Conservation (phyloP, 2,888 invertebrate genomes). For the Nephrocerus scutellatus region DNA sequence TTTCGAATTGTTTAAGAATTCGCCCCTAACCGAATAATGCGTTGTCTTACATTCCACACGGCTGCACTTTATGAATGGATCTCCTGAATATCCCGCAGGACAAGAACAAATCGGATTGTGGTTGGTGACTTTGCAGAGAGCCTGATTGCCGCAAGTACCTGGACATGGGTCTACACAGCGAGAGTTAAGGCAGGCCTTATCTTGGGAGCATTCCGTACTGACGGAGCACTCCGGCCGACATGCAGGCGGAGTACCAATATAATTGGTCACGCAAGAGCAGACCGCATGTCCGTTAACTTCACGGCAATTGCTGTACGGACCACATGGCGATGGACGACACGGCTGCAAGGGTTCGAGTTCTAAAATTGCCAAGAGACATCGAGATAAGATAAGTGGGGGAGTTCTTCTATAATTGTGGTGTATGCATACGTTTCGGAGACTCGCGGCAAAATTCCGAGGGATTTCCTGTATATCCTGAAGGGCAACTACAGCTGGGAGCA, state of each 20-base stretch:
- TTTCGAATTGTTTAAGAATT: too few species aligned
- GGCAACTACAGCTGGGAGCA: conserved; percentile 71
- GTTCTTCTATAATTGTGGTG: not conserved
- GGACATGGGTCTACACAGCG: conserved; percentile 71
- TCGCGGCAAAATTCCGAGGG: conserved; percentile 56
- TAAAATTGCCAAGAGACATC: conserved; percentile 32
- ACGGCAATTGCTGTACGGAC: conserved; percentile 69
- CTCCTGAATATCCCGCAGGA: conserved; percentile 59
- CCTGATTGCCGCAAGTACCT: conserved; percentile 67
- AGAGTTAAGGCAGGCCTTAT: conserved; percentile 65
- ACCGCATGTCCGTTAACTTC: conserved; percentile 66
- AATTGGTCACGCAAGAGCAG: conserved; percentile 70
- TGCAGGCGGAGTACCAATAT: conserved; percentile 68
- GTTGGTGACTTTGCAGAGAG: conserved; percentile 66
- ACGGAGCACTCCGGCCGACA: conserved; percentile 72
- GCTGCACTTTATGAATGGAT: conserved; percentile 57
- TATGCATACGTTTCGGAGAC: conserved; percentile 51
- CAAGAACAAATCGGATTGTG: conserved; percentile 78
- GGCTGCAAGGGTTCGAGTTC: conserved; percentile 48
- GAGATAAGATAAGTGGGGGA: conserved; percentile 34
- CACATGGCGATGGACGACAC: conserved; percentile 69
- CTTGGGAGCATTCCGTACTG: conserved; percentile 67
- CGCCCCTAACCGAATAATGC: too few species aligned
- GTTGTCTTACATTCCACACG: conserved; percentile 49
- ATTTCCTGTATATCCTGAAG: conserved; percentile 71